Conservation (phyloP, 1,140 invertebrate species). For the Hylaeus volcanicus region DNA sequence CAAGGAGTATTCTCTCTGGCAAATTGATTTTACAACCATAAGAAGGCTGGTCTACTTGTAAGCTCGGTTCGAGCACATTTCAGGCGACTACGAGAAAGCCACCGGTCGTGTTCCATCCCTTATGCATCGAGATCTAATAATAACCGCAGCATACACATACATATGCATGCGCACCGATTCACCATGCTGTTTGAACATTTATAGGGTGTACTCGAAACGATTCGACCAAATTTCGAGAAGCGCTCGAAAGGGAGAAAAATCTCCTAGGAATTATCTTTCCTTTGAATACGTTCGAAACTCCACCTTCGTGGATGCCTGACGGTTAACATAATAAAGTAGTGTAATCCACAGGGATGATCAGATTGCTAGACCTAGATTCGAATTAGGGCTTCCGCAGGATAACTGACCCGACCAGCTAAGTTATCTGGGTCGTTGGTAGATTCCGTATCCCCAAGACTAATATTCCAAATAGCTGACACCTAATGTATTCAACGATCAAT, state of each 20-base stretch:
- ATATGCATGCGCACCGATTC: slow-evolving; percentile 35
- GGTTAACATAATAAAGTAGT: too few species aligned
- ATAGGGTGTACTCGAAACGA: slow-evolving; percentile 3
- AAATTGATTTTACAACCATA: not conserved
- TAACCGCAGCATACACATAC: slow-evolving; percentile 38
- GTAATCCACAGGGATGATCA: too few species aligned
- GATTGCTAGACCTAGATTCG: not conserved
- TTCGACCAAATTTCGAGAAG: not conserved
- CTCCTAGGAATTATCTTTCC: too few species aligned
- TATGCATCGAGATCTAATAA: slow-evolving; percentile 44
- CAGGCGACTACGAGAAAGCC: not conserved
- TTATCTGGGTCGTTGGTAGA: not conserved
- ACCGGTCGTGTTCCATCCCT: not conserved
- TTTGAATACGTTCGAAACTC: too few species aligned
- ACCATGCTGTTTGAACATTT: not conserved
- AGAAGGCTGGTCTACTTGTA: not conserved
- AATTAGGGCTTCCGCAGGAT: not conserved
- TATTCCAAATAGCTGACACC: not conserved
- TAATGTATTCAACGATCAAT: not conserved
- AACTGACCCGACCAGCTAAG: not conserved
- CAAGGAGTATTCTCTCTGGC: not conserved
- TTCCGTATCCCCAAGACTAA: not conserved
- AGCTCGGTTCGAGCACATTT: slow-evolving; percentile 5
- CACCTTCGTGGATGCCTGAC: too few species aligned
- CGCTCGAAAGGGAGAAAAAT: too few species aligned